Conservation (phyloP, 2,888 invertebrate genomes). For the Plebejus anna region DNA sequence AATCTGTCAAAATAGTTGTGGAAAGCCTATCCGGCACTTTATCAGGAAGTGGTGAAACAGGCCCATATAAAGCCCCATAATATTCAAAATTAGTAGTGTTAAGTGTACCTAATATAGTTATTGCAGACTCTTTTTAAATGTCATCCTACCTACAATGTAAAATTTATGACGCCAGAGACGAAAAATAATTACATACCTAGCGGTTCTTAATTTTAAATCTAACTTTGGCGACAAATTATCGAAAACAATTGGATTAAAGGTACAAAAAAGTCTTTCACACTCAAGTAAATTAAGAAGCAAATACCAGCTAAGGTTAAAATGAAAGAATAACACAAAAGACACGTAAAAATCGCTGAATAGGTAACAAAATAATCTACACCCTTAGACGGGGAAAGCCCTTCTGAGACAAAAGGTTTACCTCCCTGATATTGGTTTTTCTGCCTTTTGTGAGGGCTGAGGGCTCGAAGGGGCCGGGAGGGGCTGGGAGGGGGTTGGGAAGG, state of each 20-base stretch:
- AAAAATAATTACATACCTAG: too few species aligned
- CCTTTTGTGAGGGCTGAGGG: conserved; percentile 64
- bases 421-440: conserved; percentile 73
- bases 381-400: conserved; percentile 45
- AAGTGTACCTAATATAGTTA: too few species aligned
- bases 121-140: too few species aligned
- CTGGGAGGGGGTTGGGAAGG: conserved; percentile 49
- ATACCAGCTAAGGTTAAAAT: not conserved
- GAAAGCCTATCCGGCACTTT: too few species aligned
- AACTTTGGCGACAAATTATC: not conserved
- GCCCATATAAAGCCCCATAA: too few species aligned
- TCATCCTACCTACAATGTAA: too few species aligned
- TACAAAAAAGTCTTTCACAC: not conserved
- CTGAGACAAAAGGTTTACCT: conserved; percentile 58
- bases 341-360: conserved; percentile 2
- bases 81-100: too few species aligned
- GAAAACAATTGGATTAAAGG: not conserved
- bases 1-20: too few species aligned
- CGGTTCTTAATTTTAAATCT: not conserved
- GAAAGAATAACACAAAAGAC: conserved; percentile 13
- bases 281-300: not conserved
- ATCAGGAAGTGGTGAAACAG: too few species aligned
- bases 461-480: not conserved
- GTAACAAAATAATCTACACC: conserved; percentile 10
- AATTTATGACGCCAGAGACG: too few species aligned